Base-by-base conservation (phyloP, 2,113 vertebrate species). In the Neolamprologus falcicula region DNA sequence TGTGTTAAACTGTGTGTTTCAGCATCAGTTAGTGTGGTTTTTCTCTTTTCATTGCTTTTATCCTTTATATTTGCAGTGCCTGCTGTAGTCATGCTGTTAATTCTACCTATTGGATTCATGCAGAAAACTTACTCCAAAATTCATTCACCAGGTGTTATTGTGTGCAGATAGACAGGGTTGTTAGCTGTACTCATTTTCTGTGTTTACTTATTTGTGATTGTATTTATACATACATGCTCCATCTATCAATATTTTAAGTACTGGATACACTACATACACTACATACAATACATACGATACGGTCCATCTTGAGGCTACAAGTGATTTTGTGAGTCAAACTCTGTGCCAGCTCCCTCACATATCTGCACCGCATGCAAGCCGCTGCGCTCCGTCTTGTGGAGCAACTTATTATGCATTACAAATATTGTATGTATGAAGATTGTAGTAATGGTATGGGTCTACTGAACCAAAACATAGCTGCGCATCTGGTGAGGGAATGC, bases 401-500 rank as follows among this genome's bases (percentile, higher is more conserved):
- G 82, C 82, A 83, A 66, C 85, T 91, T 90, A 81, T 28, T 87
- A 76, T 91, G 86, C 76, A 90, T 37, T 86, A 53, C 45, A 16
- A 89, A 92, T 92, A 90, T 88, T 86, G 83, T 68, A 91, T 93
- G 86, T 87, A 84, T 91, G 83, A 82, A 91, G 92, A 93, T 52
- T 78, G 73, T 13, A 52, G 73, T 90, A 80, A 63, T 82, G 13
- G 59, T 88, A 71, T 88, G 40, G 47, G 53, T 79, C 85, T 24
- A 83, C 59, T 91, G 88, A 87, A 90, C 52, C 91, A 88, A 86
- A 78, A 85, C 40, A 76, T 85, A 33, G 81, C 80, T 37, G 17
- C 40, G 21, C 73, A 52, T 86, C 42, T 84, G 57, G 61, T 40
- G 47, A 81, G 19, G 73, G 45, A 78, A 78, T 78, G 17, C 17